A percentile compares a stretch with the other conserved stretches of the same genome.
phyloP scores from a whole-genome alignment of 2,888 invertebrate species.

The Zhuqinia jingwanae region DNA sequence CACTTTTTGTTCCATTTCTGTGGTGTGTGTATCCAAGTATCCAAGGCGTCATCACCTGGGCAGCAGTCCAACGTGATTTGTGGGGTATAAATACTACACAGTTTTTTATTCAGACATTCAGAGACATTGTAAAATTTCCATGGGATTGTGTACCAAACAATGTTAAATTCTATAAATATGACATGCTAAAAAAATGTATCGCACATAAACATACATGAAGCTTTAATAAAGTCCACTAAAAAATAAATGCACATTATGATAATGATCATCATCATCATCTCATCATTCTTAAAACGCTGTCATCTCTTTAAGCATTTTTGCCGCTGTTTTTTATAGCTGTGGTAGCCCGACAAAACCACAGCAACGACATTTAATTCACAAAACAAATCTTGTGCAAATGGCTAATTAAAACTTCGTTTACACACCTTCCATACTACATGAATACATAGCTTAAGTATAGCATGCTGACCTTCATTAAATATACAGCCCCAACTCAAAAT shows the following conservation, averaged over 20 bases:
- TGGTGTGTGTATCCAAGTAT: too few relatives aligned
- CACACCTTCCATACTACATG: background rate
- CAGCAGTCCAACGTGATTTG: background rate
- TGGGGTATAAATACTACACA: background rate
- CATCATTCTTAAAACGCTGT: background rate
- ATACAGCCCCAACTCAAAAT: background rate
- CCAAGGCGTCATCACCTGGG: background rate
- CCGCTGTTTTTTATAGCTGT: background rate
- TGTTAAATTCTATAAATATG: too few relatives aligned
- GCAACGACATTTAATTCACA: background rate
- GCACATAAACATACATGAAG: too few relatives aligned
- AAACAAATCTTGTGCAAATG: constrained; percentile 19
- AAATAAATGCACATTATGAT: background rate
- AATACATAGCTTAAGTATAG: too few relatives aligned
- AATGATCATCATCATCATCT: background rate
- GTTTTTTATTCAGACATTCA: background rate
- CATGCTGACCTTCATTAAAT: constrained; percentile 21
- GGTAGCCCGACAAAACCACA: background rate
- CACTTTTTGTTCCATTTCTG: background rate
- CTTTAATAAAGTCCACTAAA: too few relatives aligned
- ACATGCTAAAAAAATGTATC: too few relatives aligned
- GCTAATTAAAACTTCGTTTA: constrained; percentile 35
- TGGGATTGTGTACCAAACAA: background rate
- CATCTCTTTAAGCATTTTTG: background rate
- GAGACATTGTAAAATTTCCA: background rate